A percentile compares a stretch with the other conserved stretches of the same genome.
phyloP scores from a whole-genome alignment of 2,888 invertebrate species.

The Conomelus anceps region DNA sequence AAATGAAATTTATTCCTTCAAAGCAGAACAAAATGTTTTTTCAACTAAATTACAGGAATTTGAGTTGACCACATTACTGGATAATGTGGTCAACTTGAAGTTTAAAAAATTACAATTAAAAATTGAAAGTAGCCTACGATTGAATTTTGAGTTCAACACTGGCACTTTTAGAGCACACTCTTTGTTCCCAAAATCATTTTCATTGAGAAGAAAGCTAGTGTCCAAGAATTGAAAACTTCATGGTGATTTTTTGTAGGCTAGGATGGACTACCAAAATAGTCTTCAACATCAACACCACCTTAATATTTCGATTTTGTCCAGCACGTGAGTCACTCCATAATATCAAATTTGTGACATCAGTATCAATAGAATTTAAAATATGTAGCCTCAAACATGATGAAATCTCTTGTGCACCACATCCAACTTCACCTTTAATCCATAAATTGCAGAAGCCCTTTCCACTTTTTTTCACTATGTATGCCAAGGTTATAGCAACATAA shows the following conservation, averaged over 20 bases:
- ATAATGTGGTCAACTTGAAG: no score
- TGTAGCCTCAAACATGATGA: background rate
- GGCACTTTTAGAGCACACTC: background rate
- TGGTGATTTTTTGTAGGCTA: background rate
- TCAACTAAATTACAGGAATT: no score
- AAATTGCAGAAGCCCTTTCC: background rate
- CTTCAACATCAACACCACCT: background rate
- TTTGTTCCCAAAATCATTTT: background rate
- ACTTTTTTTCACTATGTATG: background rate
- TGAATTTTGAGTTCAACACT: no score
- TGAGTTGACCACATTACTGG: no score
- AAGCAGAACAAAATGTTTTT: no score
- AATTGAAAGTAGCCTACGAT: no score
- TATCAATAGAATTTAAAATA: background rate
- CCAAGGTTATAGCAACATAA: background rate
- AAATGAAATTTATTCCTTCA: no score
- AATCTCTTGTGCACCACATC: background rate
- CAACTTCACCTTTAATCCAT: background rate
- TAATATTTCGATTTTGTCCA: background rate
- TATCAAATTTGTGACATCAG: background rate
- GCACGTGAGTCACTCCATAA: background rate
- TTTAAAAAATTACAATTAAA: no score
- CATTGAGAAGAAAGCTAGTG: background rate
- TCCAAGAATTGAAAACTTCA: background rate
- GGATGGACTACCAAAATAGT: background rate